A percentile compares a stretch with the other conserved stretches of the same genome.
phyloP scores from a whole-genome alignment of 2,797 vertebrate species.

The Phoeniculus purpureus region DNA sequence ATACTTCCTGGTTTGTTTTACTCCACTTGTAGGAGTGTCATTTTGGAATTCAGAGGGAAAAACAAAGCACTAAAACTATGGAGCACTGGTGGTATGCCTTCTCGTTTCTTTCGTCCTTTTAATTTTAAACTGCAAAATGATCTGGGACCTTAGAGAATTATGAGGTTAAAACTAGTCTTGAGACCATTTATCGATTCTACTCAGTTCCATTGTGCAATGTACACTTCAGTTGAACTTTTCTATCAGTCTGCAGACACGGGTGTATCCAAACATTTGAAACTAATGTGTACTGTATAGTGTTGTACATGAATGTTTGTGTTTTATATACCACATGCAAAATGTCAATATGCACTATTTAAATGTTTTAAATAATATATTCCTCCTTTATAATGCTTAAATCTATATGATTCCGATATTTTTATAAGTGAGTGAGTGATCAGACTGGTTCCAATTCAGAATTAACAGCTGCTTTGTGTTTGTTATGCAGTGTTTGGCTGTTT shows the following conservation, averaged over 20 bases:
- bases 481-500: conserved; percentile 79
- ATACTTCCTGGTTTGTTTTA: conserved; percentile 55
- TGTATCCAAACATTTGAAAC: conserved; percentile 78
- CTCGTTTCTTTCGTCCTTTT: conserved; percentile 14
- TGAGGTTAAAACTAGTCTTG: conserved; percentile 83
- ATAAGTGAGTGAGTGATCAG: conserved; percentile 84
- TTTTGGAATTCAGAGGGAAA: conserved; percentile 61
- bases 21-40: conserved; percentile 68
- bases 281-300: conserved; percentile 83
- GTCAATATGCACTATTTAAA: conserved; percentile 87
- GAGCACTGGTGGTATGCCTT: conserved; percentile 74
- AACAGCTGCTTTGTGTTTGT: conserved; percentile 83
- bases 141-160: conserved; percentile 81
- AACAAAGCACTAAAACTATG: conserved; percentile 72
- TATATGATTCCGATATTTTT: conserved; percentile 87
- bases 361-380: conserved; percentile 87
- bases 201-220: conserved; percentile 79
- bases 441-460: conserved; percentile 84
- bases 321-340: conserved; percentile 85
- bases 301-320: conserved; percentile 84
- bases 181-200: conserved; percentile 79
- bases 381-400: conserved; percentile 86
- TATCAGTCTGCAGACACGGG: conserved; percentile 74
- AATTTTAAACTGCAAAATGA: conserved; percentile 34
- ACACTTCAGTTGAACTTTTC: conserved; percentile 73